These are phyloP conservation scores for Paragorgia papillata DNA, from an alignment of 92 coral and sea anemone species.

Conservation along the genomic window DNA sequence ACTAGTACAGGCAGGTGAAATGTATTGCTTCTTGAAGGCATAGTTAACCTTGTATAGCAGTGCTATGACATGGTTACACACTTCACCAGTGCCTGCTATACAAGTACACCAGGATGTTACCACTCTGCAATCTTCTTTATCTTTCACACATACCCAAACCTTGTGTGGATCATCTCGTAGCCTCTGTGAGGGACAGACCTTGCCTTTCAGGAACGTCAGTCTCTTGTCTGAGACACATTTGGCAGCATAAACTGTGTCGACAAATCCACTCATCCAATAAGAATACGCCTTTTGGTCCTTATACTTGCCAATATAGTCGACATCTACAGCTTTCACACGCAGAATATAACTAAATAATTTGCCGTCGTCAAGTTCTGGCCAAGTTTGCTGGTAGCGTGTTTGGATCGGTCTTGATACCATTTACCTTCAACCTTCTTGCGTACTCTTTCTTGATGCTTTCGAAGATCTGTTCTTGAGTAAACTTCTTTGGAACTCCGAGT, in stretches of 20 bases:
- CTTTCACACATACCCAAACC: conserved; percentile 37
- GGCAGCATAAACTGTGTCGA: conserved; percentile 42
- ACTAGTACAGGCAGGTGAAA: conserved; percentile 69
- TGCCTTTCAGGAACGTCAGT: conserved; percentile 38
- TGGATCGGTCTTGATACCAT: conserved; percentile 51
- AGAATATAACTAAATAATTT: conserved; percentile 52
- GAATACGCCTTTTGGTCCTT: conserved; percentile 58
- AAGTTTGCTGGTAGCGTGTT: conserved; percentile 3
- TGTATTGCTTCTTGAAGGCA: conserved; percentile 62
- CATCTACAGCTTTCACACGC: conserved; percentile 62
- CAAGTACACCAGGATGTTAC: conserved; percentile 77
- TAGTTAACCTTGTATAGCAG: conserved; percentile 60
- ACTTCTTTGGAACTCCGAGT: conserved; percentile 33
- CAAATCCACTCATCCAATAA: conserved; percentile 57
- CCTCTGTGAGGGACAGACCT: conserved; percentile 40
- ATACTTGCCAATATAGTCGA: conserved; percentile 59
- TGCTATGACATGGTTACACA: conserved; percentile 65
- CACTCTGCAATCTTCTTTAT: conserved; percentile 45
- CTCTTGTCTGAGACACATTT: conserved; percentile 10
- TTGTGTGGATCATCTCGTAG: conserved; percentile 28
- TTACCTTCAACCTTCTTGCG: conserved; percentile 32
- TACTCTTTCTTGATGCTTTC: conserved; percentile 37
- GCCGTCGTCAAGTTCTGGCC: conserved; percentile 51
- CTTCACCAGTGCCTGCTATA: conserved; percentile 70
- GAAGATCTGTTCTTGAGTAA: conserved; percentile 53